phyloP scores from a whole-genome alignment of 2,888 invertebrate genomes.

The Aromia moschata region DNA sequence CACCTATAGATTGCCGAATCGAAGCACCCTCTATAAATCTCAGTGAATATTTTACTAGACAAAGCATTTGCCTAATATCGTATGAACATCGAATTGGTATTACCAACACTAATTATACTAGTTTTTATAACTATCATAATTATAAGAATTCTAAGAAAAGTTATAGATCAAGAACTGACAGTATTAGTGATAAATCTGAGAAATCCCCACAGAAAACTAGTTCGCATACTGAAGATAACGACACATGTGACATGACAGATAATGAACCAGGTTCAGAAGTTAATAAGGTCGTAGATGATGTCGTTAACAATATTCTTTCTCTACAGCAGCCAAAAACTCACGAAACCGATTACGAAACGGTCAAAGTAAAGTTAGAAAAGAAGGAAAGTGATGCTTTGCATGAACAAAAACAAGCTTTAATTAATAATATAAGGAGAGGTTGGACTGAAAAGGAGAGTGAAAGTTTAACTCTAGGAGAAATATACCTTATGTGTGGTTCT shows the following conservation, averaged over 20 bases:
- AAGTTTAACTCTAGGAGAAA: conserved; percentile 86
- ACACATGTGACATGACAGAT: conserved; percentile 35
- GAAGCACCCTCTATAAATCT: conserved; percentile 78
- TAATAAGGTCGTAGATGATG: conserved; percentile 51
- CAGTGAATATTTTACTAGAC: conserved; percentile 79
- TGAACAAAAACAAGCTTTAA: conserved; percentile 42
- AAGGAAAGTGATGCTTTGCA: conserved; percentile 42
- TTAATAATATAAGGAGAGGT: conserved; percentile 69
- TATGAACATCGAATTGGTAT: conserved; percentile 78
- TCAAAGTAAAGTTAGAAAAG: conserved; percentile 42
- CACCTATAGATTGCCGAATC: conserved; percentile 71
- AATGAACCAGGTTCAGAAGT: conserved; percentile 35
- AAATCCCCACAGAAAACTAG: conserved; percentile 37
- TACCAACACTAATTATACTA: conserved; percentile 51
- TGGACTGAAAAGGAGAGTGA: conserved; percentile 83
- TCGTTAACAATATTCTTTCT: conserved; percentile 55
- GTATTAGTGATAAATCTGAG: conserved; percentile 40
- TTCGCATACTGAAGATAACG: conserved; percentile 29
- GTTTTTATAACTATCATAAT: conserved; percentile 26
- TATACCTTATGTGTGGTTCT: conserved; percentile 85
- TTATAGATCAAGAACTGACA: conserved; percentile 37
- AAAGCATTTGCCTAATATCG: conserved; percentile 80
- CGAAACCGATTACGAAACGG: conserved; percentile 11
- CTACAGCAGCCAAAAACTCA: conserved; percentile 42
- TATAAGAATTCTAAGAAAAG: conserved; percentile 36